Percentiles rank a stretch among this genome's conserved stretches.
phyloP scores from a whole-genome alignment of 2,888 invertebrate genomes.

The Polylopha cassiicola region DNA sequence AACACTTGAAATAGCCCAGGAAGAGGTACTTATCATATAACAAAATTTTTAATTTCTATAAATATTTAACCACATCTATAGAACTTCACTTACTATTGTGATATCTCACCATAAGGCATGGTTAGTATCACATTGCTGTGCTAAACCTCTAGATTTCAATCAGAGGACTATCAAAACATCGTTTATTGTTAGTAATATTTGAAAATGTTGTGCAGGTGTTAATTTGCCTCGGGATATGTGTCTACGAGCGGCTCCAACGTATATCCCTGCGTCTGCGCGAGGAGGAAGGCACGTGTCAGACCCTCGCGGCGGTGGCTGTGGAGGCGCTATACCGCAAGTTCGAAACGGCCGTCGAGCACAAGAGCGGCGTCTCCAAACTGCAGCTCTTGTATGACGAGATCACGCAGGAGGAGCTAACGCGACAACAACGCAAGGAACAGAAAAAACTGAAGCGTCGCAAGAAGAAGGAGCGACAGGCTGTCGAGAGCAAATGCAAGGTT shows the following conservation, averaged over 20 bases:
- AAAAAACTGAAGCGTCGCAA: constrained; percentile 87
- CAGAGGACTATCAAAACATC: neutral
- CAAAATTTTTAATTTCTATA: neutral
- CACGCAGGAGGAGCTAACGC: constrained; percentile 89
- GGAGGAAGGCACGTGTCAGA: constrained; percentile 96
- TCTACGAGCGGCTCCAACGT: constrained; percentile 92
- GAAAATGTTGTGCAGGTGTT: constrained; percentile 76
- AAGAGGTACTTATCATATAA: constrained; percentile 77
- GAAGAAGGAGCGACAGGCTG: constrained; percentile 79
- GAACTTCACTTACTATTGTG: no score
- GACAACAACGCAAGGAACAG: constrained; percentile 90
- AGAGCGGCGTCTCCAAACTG: constrained; percentile 91
- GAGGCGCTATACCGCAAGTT: constrained; percentile 93
- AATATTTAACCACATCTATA: no score
- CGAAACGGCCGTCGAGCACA: constrained; percentile 92
- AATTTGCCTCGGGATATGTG: constrained; percentile 94
- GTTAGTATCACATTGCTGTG: no score
- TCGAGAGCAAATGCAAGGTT: constrained; percentile 67
- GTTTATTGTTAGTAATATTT: constrained; percentile 7
- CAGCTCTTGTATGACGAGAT: constrained; percentile 93
- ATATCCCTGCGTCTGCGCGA: constrained; percentile 91
- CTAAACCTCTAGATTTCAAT: no score
- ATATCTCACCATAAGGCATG: no score
- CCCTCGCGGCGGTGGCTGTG: constrained; percentile 91
- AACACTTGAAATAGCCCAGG: constrained; percentile 97